Evolutionary conservation across 1,140 invertebrate species (phyloP), one percentile per base, ranked within the genome.

Genomic region (Halesus radiatus): DNA sequence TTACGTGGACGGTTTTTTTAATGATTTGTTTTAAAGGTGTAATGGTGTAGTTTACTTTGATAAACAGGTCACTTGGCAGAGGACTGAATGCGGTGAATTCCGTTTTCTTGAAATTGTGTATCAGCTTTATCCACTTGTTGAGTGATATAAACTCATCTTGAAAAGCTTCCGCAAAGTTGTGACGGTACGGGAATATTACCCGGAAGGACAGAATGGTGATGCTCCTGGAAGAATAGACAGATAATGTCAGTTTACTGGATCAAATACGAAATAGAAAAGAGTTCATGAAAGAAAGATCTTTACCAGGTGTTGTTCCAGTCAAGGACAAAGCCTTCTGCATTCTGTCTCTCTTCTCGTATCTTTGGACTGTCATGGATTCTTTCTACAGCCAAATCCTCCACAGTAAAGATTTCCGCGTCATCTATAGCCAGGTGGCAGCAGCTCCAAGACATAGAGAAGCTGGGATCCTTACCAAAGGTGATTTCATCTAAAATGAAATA

Each of bases 121-220:
- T 86, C 53, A 91, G 87, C 87, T 98, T 98, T 18, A 99, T 86
- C 98, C 98, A 99, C 88, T 98, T 99, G 81, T 97, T 93, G 32
- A 98, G 91, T 53, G 93, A 96, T 26, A 97, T 91, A 82, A 98
- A 94, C 87, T 99, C 96, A 85, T 98, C 97, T 87, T 96, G 95
- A 77, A 98, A 95, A 3, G 97, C 97, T 74, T 95, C 94, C 15
- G 97, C 96, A 89, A 98, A 99, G 84, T 97, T 92, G 87, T 98
- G 98, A 76, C 96, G 93, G 87, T 98, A 96, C 0, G 98, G 97
- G 86, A 99, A 98, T 58, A 94, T 91, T 58, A 96, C 91, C 81
- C 94, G 91, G 8, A 96, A 90, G 3, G 91, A 91, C 32, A 94
- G 91, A 74, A 97, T 93, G 32, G 91, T 92, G 15, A 96, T 88